Evolutionary conservation across 2,113 vertebrate species (phyloP).

Genomic region (Percina caprodes): DNA sequence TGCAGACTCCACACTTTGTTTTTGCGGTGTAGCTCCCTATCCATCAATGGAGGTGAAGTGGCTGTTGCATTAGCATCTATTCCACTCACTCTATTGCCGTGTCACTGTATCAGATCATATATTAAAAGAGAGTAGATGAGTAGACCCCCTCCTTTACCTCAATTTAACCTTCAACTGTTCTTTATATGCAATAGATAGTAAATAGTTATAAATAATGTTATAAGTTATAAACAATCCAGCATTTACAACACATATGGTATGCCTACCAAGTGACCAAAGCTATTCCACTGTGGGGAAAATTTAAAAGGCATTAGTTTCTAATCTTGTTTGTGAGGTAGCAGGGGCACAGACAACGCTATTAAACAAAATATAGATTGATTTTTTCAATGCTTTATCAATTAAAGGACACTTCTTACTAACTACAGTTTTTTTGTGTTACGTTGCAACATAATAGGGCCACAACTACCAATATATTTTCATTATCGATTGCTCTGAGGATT

Average conservation of each 20-base stretch:
- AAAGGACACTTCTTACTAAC: neutral
- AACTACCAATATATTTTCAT: too few relatives aligned
- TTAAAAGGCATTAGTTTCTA: conserved; percentile 5
- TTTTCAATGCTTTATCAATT: neutral
- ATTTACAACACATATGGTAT: neutral
- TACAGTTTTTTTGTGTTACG: neutral
- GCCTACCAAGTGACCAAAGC: neutral
- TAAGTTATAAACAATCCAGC: conserved; percentile 21
- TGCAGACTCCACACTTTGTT: conserved; percentile 78
- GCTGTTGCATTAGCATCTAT: conserved; percentile 73
- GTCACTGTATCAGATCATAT: conserved; percentile 40
- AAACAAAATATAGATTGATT: neutral
- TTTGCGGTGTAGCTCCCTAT: conserved; percentile 47
- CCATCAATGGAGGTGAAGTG: conserved; percentile 62
- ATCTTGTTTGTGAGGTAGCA: neutral
- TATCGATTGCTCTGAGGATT: too few relatives aligned
- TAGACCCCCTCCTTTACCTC: neutral
- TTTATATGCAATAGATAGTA: conserved; percentile 2
- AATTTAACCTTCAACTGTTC: conserved; percentile 5
- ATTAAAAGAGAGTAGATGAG: conserved; percentile 49
- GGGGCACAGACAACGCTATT: neutral
- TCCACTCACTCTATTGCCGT: conserved; percentile 42
- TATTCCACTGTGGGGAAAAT: neutral
- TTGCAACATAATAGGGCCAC: too few relatives aligned
- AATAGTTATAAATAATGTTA: conserved; percentile 24